A percentile compares a stretch with the other conserved stretches of the same genome.
These are phyloP conservation scores for Caenorhabditis sinica DNA, from an alignment of 2,888 invertebrate species.

Conservation along the genomic window DNA sequence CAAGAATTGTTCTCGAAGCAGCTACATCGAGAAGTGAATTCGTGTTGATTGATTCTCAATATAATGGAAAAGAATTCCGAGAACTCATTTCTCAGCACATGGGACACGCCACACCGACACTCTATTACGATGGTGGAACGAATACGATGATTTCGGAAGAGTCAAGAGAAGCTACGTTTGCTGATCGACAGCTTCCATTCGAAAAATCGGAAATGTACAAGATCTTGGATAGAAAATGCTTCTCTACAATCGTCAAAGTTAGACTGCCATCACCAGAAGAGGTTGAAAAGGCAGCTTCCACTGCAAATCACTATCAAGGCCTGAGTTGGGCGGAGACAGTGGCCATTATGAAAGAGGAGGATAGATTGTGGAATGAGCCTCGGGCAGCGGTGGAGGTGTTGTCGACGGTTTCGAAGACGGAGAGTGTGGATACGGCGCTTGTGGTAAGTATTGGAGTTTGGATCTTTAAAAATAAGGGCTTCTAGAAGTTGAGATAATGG, in stretches of 20 bases:
- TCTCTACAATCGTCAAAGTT: slow-evolving; percentile 69
- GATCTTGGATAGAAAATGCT: slow-evolving; percentile 77
- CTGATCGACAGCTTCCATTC: slow-evolving; percentile 59
- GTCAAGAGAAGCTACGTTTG: slow-evolving; percentile 16
- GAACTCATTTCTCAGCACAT: slow-evolving; percentile 1
- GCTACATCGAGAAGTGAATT: slow-evolving; percentile 48
- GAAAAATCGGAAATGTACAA: slow-evolving; percentile 72
- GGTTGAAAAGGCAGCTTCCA: slow-evolving; percentile 39
- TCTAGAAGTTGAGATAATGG: too few species aligned
- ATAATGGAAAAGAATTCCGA: slow-evolving; percentile 35
- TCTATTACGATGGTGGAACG: slow-evolving; percentile 74
- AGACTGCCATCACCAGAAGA: slow-evolving; percentile 73
- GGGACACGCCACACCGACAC: slow-evolving; percentile 43
- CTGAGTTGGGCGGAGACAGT: slow-evolving; percentile 66
- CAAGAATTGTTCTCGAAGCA: slow-evolving; percentile 50
- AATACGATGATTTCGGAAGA: slow-evolving; percentile 43
- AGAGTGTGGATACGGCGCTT: slow-evolving; percentile 1
- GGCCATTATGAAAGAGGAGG: slow-evolving; percentile 27
- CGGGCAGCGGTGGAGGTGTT: slow-evolving; percentile 28
- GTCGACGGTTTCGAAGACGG: slow-evolving; percentile 48
- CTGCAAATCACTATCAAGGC: slow-evolving; percentile 51
- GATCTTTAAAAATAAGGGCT: too few species aligned
- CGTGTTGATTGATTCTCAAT: slow-evolving; percentile 60
- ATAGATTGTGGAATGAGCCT: slow-evolving; percentile 52
- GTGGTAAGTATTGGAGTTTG: slow-evolving; percentile 1